Base-by-base conservation (phyloP, 2,113 vertebrate genomes). In the Rhodinocichla rosea region DNA sequence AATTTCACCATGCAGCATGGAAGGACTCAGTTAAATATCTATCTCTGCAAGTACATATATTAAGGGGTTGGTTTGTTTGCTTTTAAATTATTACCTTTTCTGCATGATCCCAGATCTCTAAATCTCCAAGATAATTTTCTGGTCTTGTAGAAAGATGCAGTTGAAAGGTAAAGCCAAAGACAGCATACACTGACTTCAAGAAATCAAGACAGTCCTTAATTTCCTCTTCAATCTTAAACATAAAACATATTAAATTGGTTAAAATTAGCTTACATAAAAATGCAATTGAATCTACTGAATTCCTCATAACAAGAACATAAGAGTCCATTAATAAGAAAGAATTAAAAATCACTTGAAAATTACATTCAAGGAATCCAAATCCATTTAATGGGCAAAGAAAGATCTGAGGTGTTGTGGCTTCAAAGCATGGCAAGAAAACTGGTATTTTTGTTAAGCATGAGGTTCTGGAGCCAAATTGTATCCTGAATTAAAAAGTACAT, bases 91-190 rank as follows among this genome's bases (percentile, higher is more conserved):
- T 91, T 95, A 99, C 99, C 99, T 99, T 98, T 95, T 99, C 99
- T 20, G 99, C 99, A 79, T 97, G 98, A 80, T 99, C 97, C 99
- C 99, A 99, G 44, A 99, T 92, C 30, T 98, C 96, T 16, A 98
- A 81, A 65, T 99, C 98, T 50, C 99, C 99, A 33, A 99, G 97
- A 65, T 98, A 99, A 89, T 98, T 98, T 60, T 99, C 98, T 11
- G 99, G 99, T 60, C 99, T 98, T 22, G 99, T 99, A 49, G 99
- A 99, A 73, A 99, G 98, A 92, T 98, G 89, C 27, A 99, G 97
- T 97, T 99, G 99, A 97, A 99, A 99, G 77, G 99, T 98, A 95
- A 99, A 99, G 50, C 99, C 99, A 71, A 99, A 99, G 8, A 98
- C 97, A 21, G 98, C 83, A 64, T 99, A 99, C 35, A 99, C 98